These are phyloP conservation scores for Drosophila albomicans DNA, from an alignment of 1,140 invertebrate genomes.

Conservation along the genomic window DNA sequence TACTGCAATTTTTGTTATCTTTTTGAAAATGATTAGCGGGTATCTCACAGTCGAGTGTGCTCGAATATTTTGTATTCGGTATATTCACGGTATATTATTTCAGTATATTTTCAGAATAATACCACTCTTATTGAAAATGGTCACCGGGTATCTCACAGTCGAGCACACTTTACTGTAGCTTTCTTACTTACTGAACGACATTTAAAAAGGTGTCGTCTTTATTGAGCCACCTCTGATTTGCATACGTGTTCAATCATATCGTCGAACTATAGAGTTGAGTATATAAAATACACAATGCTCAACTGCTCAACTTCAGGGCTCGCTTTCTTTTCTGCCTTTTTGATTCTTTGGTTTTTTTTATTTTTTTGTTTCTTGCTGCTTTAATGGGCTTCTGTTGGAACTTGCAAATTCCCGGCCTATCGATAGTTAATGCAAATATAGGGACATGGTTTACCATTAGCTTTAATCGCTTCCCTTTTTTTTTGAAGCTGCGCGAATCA, in stretches of 20 bases:
- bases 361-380: not conserved
- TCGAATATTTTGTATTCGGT: no score
- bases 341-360: not conserved
- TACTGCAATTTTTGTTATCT: no score
- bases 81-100: no score
- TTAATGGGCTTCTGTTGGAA: constrained; percentile 19
- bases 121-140: no score
- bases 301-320: not conserved
- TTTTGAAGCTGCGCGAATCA: not conserved
- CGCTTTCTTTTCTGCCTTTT: constrained; percentile 2
- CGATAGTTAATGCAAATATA: constrained; percentile 7
- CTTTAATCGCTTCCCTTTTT: not conserved
- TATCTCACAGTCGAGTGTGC: no score
- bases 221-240: constrained; percentile 11
- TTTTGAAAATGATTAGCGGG: no score
- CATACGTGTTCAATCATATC: not conserved
- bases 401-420: constrained; percentile 2
- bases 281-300: not conserved
- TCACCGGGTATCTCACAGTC: no score
- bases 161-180: no score
- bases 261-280: not conserved
- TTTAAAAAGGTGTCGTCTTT: constrained; percentile 25
- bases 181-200: not conserved
- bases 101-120: no score
- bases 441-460: not conserved